Evolutionary conservation across 2,888 invertebrate species (phyloP).

Genomic region (Coleophora flavipennella): DNA sequence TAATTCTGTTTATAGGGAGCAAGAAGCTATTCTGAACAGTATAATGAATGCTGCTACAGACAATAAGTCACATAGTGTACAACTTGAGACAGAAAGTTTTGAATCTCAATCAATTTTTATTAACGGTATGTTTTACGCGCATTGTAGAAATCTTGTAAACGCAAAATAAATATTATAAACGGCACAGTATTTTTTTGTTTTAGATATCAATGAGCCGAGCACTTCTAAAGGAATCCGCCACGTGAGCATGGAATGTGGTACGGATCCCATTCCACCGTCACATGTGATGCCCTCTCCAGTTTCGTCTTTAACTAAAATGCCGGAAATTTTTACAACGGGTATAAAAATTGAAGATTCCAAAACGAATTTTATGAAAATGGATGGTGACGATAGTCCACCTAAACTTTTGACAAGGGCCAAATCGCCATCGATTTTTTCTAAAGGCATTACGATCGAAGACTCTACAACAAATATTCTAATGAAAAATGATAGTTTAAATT

Average conservation of each 20-base stretch:
- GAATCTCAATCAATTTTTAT: constrained; percentile 47
- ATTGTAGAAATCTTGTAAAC: neutral
- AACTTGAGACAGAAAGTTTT: constrained; percentile 27
- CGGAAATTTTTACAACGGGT: constrained; percentile 29
- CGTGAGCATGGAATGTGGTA: constrained; percentile 51
- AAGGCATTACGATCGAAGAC: constrained; percentile 14
- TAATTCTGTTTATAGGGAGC: constrained; percentile 19
- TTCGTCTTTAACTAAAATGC: constrained; percentile 31
- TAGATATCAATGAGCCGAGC: constrained; percentile 62
- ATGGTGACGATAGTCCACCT: constrained; percentile 1
- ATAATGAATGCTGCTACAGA: constrained; percentile 30
- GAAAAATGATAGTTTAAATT: neutral
- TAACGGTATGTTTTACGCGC: constrained; percentile 32
- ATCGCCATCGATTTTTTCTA: neutral
- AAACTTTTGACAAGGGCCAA: neutral
- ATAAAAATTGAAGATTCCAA: constrained; percentile 35
- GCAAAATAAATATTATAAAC: neutral
- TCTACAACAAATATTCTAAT: constrained; percentile 1
- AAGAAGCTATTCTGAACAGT: constrained; percentile 26
- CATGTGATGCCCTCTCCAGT: constrained; percentile 31
- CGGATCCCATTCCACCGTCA: constrained; percentile 29
- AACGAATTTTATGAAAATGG: constrained; percentile 15
- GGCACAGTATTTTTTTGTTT: constrained; percentile 10
- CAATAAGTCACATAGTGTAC: constrained; percentile 24
- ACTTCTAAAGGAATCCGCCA: constrained; percentile 63